A percentile compares a stretch with the other conserved stretches of the same genome.
Conservation (phyloP, 2,888 invertebrate genomes). For the Antheraea assamensis region DNA sequence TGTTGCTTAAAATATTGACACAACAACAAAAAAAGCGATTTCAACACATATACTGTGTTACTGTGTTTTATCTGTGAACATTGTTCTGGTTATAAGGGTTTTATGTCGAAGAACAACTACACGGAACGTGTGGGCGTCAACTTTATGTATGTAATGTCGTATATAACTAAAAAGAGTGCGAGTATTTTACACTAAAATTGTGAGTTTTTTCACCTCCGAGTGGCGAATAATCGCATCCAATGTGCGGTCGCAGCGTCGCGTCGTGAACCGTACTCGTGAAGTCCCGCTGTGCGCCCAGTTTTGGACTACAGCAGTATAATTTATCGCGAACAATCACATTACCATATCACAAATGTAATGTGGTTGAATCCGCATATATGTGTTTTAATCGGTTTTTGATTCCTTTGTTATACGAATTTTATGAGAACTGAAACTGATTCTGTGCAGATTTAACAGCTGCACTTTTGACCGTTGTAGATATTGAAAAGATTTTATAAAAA, state of each 20-base stretch:
- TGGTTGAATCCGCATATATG: conserved; percentile 71
- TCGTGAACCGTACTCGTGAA: conserved; percentile 38
- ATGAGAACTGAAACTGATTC: conserved; percentile 71
- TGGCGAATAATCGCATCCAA: conserved; percentile 44
- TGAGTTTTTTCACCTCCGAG: conserved; percentile 68
- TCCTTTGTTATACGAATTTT: conserved; percentile 78
- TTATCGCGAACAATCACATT: conserved; percentile 80
- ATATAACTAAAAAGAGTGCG: conserved; percentile 42
- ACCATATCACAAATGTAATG: conserved; percentile 80
- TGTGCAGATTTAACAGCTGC: conserved; percentile 38
- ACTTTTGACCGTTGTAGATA: conserved; percentile 38
- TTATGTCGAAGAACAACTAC: conserved; percentile 11
- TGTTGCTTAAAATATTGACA: neutral
- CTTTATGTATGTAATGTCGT: conserved; percentile 35
- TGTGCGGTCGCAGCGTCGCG: conserved; percentile 51
- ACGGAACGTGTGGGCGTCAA: conserved; percentile 36
- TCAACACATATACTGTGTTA: neutral
- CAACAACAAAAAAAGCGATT: neutral
- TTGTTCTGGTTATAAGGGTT: neutral
- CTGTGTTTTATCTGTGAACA: neutral
- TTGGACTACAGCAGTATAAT: conserved; percentile 67
- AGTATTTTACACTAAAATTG: conserved; percentile 63
- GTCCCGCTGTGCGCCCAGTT: conserved; percentile 68
- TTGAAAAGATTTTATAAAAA: conserved; percentile 59
- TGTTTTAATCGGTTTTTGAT: conserved; percentile 77